phyloP scores from a whole-genome alignment of 2,888 invertebrate species.

The Drosophila ezoana region DNA sequence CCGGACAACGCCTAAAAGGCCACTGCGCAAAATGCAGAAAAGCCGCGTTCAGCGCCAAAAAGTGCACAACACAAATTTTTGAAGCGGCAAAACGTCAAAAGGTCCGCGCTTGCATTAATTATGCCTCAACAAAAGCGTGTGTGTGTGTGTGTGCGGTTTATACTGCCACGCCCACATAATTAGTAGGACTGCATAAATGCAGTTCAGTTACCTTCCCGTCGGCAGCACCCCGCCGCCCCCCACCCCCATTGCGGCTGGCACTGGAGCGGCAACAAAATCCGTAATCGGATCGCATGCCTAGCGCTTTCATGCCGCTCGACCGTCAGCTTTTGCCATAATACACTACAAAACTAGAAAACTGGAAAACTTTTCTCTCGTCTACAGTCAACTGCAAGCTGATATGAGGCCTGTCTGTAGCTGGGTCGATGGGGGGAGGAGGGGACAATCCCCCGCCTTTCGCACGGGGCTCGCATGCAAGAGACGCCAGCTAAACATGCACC shows the following conservation, averaged over 20 bases:
- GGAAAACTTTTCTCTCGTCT: conserved; percentile 47
- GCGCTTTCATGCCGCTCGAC: conserved; percentile 42
- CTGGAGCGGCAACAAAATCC: conserved; percentile 54
- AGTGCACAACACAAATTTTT: conserved; percentile 18
- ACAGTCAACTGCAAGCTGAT: conserved; percentile 43
- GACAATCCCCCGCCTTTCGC: conserved; percentile 13
- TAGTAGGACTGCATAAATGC: conserved; percentile 36
- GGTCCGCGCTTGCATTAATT: conserved; percentile 19
- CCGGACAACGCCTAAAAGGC: conserved; percentile 25
- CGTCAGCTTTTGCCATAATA: background rate
- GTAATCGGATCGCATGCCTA: conserved; percentile 79
- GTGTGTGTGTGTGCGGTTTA: background rate
- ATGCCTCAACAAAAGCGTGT: conserved; percentile 6
- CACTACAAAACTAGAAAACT: conserved; percentile 17
- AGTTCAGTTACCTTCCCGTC: conserved; percentile 59
- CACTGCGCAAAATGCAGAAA: background rate
- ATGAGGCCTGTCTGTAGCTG: conserved; percentile 13
- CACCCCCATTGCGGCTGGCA: conserved; percentile 42
- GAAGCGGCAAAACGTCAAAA: background rate
- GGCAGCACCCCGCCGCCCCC: background rate
- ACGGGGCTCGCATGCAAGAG: conserved; percentile 45
- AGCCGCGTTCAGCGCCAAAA: conserved; percentile 10
- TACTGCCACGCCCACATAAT: conserved; percentile 38
- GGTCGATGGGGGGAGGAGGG: too few species aligned
- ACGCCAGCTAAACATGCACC: conserved; percentile 31